Evolutionary conservation across 1,140 invertebrate species (phyloP), one percentile per base, ranked within the genome.

Genomic region (Atta colombica): DNA sequence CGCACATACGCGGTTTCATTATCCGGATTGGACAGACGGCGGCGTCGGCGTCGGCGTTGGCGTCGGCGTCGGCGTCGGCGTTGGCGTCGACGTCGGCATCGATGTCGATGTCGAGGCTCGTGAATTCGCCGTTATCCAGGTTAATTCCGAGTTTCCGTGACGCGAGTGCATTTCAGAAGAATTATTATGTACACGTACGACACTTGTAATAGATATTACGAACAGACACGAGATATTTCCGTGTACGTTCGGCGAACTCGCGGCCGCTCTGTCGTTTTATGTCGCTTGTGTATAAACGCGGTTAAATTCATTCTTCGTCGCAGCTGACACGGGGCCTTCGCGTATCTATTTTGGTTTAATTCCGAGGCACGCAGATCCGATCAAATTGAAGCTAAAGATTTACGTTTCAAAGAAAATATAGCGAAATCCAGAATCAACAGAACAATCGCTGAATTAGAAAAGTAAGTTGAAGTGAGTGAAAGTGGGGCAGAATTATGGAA

Each of bases 91-190:
- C 2, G 61, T 53, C 45, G 63, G 21, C 25, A 51, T 68, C 31
- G 55, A 21, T 60, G 39, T 49, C 60, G 8, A 28, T 18, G 68
- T 31, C 53, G 53, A 49, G 35, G 0, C 68, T 61, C 55, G 80
- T 71, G 77, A 81, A 81, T 69, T 81, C n/a, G 65, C 51, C 66
- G 65, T 53, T 49, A 84, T 84, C 69, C 80, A 35, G 80, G 69
- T 84, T 84, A 84, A 84, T 84, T 51, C 69, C 68, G 80, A 74
- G 80, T 84, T 84, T 84, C 69, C 80, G 80, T 84, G 80, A 84
- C 55, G 69, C 68, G 68, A n/a, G 35, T 74, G 80, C 80, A 69
- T 82, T 82, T 81, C 25, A 31, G 53, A 82, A 72, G 68, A 82
- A 82, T 82, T 82, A 82, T 82, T 82, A 82, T 82, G 68, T 39